Base-by-base conservation (phyloP, 2,797 vertebrate species). In the Chelidonichthys spinosus region DNA sequence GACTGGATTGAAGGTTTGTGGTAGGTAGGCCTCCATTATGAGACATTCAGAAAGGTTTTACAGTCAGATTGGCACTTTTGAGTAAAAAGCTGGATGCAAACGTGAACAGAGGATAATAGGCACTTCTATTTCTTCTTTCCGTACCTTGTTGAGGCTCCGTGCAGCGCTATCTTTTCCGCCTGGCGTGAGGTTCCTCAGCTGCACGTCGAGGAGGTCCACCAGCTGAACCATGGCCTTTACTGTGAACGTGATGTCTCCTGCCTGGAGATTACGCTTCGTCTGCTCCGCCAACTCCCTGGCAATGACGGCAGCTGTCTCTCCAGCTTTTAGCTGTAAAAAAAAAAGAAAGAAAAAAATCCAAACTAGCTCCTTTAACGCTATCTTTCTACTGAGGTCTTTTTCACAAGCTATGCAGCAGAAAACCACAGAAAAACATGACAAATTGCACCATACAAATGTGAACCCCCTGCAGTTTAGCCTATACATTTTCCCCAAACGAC, bases 101-200 rank as follows among this genome's bases (percentile, higher is more conserved):
- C 5, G 17, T 18, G 42, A 60, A 55, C 25, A 59, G 59, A 35
- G 6, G 18, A 25, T 11, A 50, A 25, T 11, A 9, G 47, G 8
- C n/a, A 50, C 8, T 18, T 50, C 13, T 39, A 17, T 47, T 68
- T 68, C 2, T 37, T 15, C 33, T 46, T 56, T 72, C 7, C 0
- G 0, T 93, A 99, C 98, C 98, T 99, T 99, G 74, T 99, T 99
- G 59, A 99, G 89, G 90, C 98, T 99, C 37, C 98, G 95, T 0
- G 98, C 97, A 0, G 98, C 98, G 11, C 97, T 99, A 63, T 99
- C 98, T 87, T 99, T 99, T 63, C 97, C 98, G 0, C 97, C 97
- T 0, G 98, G 98, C 1, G 98, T 99, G 77, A 99, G 93, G 90
- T 98, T 99, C 18, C 97, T 94, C 59, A 99, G 96, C 76, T 99